Conservation (phyloP, 2,888 invertebrate species). For the Lasioglossum pauxillum region DNA sequence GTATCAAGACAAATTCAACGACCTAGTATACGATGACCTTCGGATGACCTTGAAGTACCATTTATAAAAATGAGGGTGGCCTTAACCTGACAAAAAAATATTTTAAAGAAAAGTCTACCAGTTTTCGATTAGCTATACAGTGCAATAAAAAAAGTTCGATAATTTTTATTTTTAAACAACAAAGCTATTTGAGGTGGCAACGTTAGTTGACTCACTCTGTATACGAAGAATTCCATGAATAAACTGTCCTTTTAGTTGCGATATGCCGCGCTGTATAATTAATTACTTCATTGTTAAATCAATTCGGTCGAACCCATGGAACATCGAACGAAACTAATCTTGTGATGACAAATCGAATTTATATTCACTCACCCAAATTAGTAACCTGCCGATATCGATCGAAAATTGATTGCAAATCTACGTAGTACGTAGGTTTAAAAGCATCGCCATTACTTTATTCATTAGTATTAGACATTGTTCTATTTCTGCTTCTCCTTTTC, state of each 20-base stretch:
- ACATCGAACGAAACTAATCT: background rate
- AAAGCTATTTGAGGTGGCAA: too few species aligned
- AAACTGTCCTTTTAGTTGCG: background rate
- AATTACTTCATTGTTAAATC: background rate
- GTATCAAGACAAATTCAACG: too few species aligned
- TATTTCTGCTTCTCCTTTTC: background rate
- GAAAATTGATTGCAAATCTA: background rate
- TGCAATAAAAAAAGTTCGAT: too few species aligned
- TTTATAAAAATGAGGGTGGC: too few species aligned
- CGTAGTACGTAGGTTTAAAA: background rate
- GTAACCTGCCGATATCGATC: background rate
- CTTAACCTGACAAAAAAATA: too few species aligned
- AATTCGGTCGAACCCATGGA: background rate
- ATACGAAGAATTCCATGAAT: background rate
- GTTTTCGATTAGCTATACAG: too few species aligned
- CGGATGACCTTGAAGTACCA: too few species aligned
- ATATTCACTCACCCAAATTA: background rate
- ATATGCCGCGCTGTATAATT: background rate
- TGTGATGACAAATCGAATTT: background rate
- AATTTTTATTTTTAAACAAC: too few species aligned
- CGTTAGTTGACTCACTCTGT: too few species aligned
- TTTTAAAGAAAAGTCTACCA: too few species aligned
- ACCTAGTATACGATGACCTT: too few species aligned
- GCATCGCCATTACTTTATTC: too few species aligned
- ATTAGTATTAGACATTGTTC: background rate